Base-by-base conservation (phyloP, 2,888 invertebrate genomes). In the Cylloceria caligata region DNA sequence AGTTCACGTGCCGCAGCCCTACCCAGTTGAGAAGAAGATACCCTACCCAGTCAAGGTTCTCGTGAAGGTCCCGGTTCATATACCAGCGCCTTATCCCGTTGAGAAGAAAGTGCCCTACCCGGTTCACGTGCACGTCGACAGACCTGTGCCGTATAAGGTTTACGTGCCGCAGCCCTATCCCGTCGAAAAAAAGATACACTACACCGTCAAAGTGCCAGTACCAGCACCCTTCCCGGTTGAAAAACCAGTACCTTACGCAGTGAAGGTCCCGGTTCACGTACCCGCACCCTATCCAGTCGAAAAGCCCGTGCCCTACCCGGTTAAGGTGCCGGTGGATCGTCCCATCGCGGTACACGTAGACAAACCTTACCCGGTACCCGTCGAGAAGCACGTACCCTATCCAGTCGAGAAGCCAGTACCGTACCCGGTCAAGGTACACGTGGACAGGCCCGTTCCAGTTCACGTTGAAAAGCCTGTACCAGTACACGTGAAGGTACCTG, bases 381-480 rank as follows among this genome's bases (percentile, higher is more conserved):
- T 97, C 0, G 96, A 96, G 88, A 96, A 96, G 91, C 95, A 95
- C 76, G 96, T 96, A 76, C 96, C 83, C 30, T 89, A 89, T 52
- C 91, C 92, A 0, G 95, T 96, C 0, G 96, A 96, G 87, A 96
- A 86, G 57, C 75, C 83, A 0, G 88, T 89, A 3, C 91, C 90
- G 0, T 91, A 91, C 27, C 91, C 92, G 0, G 91, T 91, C 11
- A 92, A 92, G 84, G 91, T 92, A 2, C 90, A 89, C 49, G 91
- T 92, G 0, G 91, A 96, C 60, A 94, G 95, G 88, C 96, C 95
- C 52, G 94, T 96, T 4, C 96, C 96, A 6, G 96, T 96, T 16
- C 96, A 96, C 83, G 96, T 97, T 1, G 96, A 96, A 83, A 96
- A 96, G 90, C 96, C 96, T 47, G 96, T 96, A 85, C 97, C 97